Percentiles rank a stretch among this genome's conserved stretches.
Conservation (phyloP, 2,888 invertebrate genomes). For the Galerucella pusilla region DNA sequence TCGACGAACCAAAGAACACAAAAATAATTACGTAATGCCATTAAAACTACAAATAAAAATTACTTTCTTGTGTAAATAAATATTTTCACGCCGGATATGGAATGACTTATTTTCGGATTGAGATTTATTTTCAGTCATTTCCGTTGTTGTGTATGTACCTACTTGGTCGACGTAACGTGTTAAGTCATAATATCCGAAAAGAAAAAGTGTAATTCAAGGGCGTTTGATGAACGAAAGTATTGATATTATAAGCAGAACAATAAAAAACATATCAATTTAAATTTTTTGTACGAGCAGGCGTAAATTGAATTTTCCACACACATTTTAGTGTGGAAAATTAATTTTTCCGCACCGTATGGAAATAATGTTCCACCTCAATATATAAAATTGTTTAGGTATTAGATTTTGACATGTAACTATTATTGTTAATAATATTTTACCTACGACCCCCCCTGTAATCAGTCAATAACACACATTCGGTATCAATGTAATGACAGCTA, state of each 20-base stretch:
- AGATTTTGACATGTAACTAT: no score
- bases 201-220: background rate
- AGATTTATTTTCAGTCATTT: conserved; percentile 33
- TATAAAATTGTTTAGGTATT: no score
- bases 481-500: no score
- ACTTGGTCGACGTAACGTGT: background rate
- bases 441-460: no score
- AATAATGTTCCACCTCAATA: no score
- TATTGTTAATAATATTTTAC: no score
- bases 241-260: background rate
- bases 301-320: no score
- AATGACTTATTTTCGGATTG: conserved; percentile 35
- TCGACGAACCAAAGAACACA: background rate
- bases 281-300: no score
- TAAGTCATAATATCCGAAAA: background rate
- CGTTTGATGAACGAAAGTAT: background rate
- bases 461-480: no score
- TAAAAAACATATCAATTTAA: no score
- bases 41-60: conserved; percentile 29
- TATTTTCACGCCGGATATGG: conserved; percentile 36
- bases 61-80: conserved; percentile 32
- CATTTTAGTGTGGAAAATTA: no score
- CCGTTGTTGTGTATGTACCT: conserved; percentile 21
- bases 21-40: conserved; percentile 18
- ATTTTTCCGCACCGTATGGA: no score